phyloP scores from a whole-genome alignment of 35 echinoderm and acorn worm genomes.

The Holothuria glaberrima region DNA sequence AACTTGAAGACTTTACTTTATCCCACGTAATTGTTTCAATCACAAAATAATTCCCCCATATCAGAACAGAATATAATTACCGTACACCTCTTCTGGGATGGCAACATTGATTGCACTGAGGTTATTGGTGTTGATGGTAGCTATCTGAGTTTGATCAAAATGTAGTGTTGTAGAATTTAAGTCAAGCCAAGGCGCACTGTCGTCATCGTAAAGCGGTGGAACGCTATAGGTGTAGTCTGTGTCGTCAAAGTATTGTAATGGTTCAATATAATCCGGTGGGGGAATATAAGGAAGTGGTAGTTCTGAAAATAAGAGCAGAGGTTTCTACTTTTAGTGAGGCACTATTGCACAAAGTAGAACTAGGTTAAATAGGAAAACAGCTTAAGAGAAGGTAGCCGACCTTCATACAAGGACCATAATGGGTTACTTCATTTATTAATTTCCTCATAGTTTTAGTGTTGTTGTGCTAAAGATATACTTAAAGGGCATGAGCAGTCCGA shows the following conservation, averaged over 20 bases:
- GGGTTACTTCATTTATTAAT: no score
- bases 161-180: neutral
- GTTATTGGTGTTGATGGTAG: neutral
- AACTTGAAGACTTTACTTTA: no score
- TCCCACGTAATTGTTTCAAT: no score
- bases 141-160: neutral
- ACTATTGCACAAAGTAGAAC: no score
- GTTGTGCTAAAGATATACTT: no score
- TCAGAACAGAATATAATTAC: neutral
- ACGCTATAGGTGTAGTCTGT: neutral
- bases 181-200: neutral
- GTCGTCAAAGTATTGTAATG: neutral
- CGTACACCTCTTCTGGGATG: constrained; percentile 15
- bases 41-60: no score
- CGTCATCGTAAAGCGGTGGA: neutral
- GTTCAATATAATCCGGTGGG: neutral
- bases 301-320: neutral
- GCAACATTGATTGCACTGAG: neutral
- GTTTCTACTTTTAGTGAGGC: no score
- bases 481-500: no score
- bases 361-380: no score
- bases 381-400: no score
- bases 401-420: no score
- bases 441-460: no score
- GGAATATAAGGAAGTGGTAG: neutral